Percentiles rank a stretch among this genome's conserved stretches.
Conservation (phyloP, 2,888 invertebrate genomes). For the Drosophila emarginata region DNA sequence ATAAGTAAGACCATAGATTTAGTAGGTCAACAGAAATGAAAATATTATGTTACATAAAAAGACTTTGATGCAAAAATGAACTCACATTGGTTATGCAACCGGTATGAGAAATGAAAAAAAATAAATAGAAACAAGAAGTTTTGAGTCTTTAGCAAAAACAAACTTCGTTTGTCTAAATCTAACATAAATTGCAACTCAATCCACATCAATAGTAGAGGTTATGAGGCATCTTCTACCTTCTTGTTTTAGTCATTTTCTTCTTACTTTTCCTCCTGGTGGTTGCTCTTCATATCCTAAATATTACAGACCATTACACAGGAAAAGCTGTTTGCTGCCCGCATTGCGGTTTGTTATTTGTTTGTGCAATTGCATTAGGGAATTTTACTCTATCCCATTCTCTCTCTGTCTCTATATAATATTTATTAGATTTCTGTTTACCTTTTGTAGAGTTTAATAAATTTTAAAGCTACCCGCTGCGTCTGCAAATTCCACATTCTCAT, state of each 20-base stretch:
- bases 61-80: neutral
- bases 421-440: constrained; percentile 42
- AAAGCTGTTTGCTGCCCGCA: constrained; percentile 43
- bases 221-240: neutral
- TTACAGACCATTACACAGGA: constrained; percentile 35
- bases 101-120: neutral
- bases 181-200: neutral
- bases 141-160: neutral
- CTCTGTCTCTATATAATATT: constrained; percentile 26
- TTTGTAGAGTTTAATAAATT: constrained; percentile 35
- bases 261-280: constrained; percentile 9
- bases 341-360: constrained; percentile 33
- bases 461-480: constrained; percentile 29
- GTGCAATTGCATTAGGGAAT: constrained; percentile 46
- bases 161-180: neutral
- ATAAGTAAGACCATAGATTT: neutral
- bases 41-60: neutral
- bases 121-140: neutral
- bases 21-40: constrained; percentile 2
- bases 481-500: constrained; percentile 2
- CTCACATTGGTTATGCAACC: neutral
- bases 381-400: neutral
- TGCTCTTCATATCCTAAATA: neutral
- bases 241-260: too few relatives aligned
- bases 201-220: neutral